Base-by-base conservation (phyloP, 2,888 invertebrate genomes). In the Chrysotoxum bicinctum region DNA sequence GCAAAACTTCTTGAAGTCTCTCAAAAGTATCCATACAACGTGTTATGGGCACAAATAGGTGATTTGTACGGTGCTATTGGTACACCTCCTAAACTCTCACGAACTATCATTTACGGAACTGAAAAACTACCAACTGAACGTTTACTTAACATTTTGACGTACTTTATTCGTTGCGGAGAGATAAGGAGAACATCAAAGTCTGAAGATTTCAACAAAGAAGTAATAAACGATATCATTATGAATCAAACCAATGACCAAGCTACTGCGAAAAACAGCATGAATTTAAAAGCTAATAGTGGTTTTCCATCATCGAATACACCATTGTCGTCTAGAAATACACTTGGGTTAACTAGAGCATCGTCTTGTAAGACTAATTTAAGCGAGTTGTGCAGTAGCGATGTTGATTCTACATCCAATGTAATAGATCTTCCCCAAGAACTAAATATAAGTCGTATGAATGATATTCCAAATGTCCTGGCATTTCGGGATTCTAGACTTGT, bases 61-160 rank as follows among this genome's bases (percentile, higher is more conserved):
- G 97, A 98, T 90, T 92, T 98, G 30, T 96, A 96, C 90, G 98
- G 97, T n/a, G 96, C 96, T 68, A 94, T 97, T 52, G 97, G 97
- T 2, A 94, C 94, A 90, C 97, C 97, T 0, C 93, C 95, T 0
- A 95, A 95, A 90, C 93, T 96, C 43, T 95, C 97, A 0, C 94
- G 96, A 85, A 98, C 98, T 5, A 94, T 98, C 69, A 94, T 98
- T 87, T 94, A 95, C 35, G 96, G 96, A 35, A 91, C 93, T 8
- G 93, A 94, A 68, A 90, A 91, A 74, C 94, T 96, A 90, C 92
- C 93, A 3, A 94, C 98, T 66, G 94, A 95, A 88, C 95, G 95
- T 89, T 93, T 98, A 9, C 93, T 98, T 7, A 94, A 94, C 82
- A 94, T 97, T 40, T 92, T 98, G 23, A 96, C 97, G 0, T 98